Conservation (phyloP, 1,140 invertebrate genomes). For the Caerostris extrusa region DNA sequence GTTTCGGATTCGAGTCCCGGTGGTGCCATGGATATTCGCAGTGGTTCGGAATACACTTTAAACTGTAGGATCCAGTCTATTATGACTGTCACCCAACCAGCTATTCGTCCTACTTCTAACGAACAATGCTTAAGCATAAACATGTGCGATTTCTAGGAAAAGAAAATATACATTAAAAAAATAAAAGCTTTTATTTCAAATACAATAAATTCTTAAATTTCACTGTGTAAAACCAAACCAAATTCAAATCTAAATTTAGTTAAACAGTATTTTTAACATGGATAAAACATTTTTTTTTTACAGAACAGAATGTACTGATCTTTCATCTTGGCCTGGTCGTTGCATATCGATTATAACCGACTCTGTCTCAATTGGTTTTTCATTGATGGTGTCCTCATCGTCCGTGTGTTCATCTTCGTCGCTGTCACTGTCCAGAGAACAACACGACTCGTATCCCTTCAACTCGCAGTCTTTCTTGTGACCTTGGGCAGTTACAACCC, state of each 20-base stretch:
- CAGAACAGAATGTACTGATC: background rate
- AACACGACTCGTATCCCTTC: slow-evolving; percentile 72
- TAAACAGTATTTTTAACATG: background rate
- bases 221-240: background rate
- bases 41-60: no score
- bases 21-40: no score
- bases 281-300: background rate
- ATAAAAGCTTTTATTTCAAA: background rate
- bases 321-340: background rate
- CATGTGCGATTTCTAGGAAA: background rate
- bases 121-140: no score
- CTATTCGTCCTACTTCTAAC: no score
- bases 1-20: no score
- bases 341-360: slow-evolving; percentile 1
- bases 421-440: slow-evolving; percentile 38
- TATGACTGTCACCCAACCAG: no score
- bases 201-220: background rate
- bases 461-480: slow-evolving; percentile 60
- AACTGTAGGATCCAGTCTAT: no score
- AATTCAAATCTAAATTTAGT: background rate
- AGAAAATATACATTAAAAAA: background rate
- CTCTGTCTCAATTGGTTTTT: background rate
- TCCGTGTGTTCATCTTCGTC: slow-evolving; percentile 18
- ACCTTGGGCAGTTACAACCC: slow-evolving; percentile 28
- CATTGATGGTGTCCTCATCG: background rate